Base-by-base conservation (phyloP, 92 coral and sea anemone species). In the Heteractis magnifica region DNA sequence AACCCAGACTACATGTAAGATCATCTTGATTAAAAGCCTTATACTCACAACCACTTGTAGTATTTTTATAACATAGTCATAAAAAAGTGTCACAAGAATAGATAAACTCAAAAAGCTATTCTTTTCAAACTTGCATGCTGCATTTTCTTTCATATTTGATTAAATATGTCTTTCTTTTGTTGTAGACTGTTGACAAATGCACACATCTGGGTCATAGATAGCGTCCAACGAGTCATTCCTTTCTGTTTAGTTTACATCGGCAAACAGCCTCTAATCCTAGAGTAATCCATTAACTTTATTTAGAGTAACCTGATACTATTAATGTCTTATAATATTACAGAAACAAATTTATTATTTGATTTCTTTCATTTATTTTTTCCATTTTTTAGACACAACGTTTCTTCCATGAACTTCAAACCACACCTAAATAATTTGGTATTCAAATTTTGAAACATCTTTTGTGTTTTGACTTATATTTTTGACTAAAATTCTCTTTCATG, bases 351-450 rank as follows among this genome's bases (percentile, higher is more conserved):
- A 64, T 53, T 64, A n/a, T 44, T 18, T 7, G 7, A 16, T 50
- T n/a, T 75, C 10, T 15, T 49, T 75, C 52, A 55, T 15, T 50
- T 21, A 48, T 79, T 60, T 64, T 1, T 2, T 2, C 44, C 44
- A 34, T 34, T 5, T 18, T 58, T 49, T 13, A 72, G 21, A 50
- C 8, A 49, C 11, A 34, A 59, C n/a, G 1, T 4, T 18, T 62
- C 64, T 64, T 80, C 83, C 83, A 80, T 80, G 64, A 16, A 9
- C 26, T 6, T 49, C 52, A 10, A 65, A 80, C 83, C 83, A 80
- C 83, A 62, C 83, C 83, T 80, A 11, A 60, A 79, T 14, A 26
- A 65, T 64, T 80, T 80, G 73, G 49, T 80, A 80, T 80, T 80
- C 76, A 80, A 80, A 80, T 80, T 65, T 65, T 23, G 20, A 62